A percentile compares a stretch with the other conserved stretches of the same genome.
These are phyloP conservation scores for Cydia amplana DNA, from an alignment of 1,140 invertebrate genomes.

Conservation along the genomic window DNA sequence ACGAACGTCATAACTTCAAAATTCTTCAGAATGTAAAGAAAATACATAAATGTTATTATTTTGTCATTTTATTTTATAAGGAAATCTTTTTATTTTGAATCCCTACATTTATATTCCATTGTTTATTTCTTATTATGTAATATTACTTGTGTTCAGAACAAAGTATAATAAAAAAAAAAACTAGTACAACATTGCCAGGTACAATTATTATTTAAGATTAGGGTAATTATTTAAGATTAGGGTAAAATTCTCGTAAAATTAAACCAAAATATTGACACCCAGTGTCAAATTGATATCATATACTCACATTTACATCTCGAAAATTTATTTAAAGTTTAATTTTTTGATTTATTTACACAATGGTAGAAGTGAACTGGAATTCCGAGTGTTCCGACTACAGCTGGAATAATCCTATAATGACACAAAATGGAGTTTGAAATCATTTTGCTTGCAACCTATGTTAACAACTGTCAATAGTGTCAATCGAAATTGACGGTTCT, in stretches of 20 bases:
- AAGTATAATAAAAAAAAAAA: neutral
- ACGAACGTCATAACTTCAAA: neutral
- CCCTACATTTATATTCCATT: neutral
- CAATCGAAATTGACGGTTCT: constrained; percentile 14
- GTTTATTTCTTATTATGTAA: neutral
- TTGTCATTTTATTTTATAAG: no score
- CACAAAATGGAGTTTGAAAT: neutral
- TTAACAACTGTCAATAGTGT: constrained; percentile 1
- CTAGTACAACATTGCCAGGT: neutral
- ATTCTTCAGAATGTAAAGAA: neutral
- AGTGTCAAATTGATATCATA: no score
- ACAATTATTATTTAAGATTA: neutral
- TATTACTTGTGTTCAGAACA: neutral
- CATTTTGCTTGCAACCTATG: neutral
- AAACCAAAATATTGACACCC: neutral
- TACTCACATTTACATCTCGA: no score
- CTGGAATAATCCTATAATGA: neutral
- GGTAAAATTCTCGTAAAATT: neutral
- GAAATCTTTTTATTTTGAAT: no score
- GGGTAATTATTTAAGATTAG: neutral
- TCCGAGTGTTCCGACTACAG: no score
- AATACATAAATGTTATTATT: neutral
- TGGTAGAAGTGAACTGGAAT: no score
- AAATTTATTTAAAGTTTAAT: no score
- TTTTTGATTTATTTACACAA: no score